Evolutionary conservation across 2,888 invertebrate genomes (phyloP).

Genomic region (Cephus spinipes): DNA sequence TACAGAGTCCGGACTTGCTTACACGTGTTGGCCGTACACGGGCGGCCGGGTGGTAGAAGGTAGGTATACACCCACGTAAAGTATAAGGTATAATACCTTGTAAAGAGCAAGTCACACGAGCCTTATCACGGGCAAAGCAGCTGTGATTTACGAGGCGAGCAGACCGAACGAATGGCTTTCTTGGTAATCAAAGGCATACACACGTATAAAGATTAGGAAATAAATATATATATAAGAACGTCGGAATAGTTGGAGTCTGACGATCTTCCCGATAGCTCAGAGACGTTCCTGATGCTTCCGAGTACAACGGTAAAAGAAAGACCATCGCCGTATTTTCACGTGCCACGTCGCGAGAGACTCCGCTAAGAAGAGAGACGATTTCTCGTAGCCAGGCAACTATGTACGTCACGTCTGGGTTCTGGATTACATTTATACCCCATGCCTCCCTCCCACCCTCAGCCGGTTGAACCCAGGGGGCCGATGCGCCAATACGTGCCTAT

Average conservation of each 20-base stretch:
- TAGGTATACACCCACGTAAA: neutral
- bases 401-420: slow-evolving; percentile 63
- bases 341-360: slow-evolving; percentile 1
- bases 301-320: neutral
- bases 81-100: neutral
- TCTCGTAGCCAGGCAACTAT: slow-evolving; percentile 34
- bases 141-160: slow-evolving; percentile 2
- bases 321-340: neutral
- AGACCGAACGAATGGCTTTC: neutral
- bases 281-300: neutral
- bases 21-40: neutral
- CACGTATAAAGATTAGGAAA: neutral
- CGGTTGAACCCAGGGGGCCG: slow-evolving; percentile 54
- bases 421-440: slow-evolving; percentile 62
- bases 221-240: neutral
- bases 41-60: neutral
- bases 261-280: neutral
- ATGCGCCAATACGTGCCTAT: slow-evolving; percentile 66
- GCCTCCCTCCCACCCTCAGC: slow-evolving; percentile 13
- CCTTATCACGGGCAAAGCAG: neutral
- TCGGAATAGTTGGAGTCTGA: neutral
- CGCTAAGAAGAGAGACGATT: slow-evolving; percentile 21
- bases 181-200: slow-evolving; percentile 1
- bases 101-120: neutral
- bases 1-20: neutral